Conservation (phyloP, 2,888 invertebrate species). For the Gonocerus acuteangulatus region DNA sequence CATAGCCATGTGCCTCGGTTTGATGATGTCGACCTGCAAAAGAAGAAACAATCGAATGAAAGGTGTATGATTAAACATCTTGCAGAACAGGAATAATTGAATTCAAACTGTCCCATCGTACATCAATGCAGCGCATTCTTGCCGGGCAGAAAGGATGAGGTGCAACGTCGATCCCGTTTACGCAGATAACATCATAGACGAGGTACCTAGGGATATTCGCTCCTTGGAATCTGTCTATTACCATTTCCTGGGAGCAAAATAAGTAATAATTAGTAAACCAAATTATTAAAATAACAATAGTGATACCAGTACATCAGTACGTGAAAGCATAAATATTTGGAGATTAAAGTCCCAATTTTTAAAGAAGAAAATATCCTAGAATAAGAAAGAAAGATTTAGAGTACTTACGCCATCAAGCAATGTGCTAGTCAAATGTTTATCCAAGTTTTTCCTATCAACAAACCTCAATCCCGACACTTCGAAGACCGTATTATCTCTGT, state of each 20-base stretch:
- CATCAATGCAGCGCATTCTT: conserved; percentile 64
- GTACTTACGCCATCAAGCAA: conserved; percentile 80
- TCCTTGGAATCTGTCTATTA: conserved; percentile 75
- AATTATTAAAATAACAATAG: conserved; percentile 2
- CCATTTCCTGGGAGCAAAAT: conserved; percentile 74
- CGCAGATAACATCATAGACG: conserved; percentile 86
- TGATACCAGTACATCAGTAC: no score
- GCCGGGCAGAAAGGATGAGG: conserved; percentile 66
- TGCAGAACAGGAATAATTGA: neutral
- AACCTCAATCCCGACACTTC: conserved; percentile 74
- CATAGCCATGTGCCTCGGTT: conserved; percentile 63
- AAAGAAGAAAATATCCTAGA: no score
- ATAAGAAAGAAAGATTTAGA: neutral
- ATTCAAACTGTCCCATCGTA: conserved; percentile 40
- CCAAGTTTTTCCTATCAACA: conserved; percentile 63
- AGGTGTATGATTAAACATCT: no score
- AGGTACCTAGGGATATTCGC: conserved; percentile 77
- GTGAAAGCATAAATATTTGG: no score
- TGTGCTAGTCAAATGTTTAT: conserved; percentile 66
- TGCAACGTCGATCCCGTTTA: conserved; percentile 70
- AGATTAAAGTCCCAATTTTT: no score
- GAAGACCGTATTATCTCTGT: conserved; percentile 89
- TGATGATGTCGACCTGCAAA: conserved; percentile 40
- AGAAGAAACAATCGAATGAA: conserved; percentile 20
- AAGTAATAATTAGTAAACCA: conserved; percentile 11